Base-by-base conservation (phyloP, 2,797 vertebrate species). In the Gymnothorax reevesii region DNA sequence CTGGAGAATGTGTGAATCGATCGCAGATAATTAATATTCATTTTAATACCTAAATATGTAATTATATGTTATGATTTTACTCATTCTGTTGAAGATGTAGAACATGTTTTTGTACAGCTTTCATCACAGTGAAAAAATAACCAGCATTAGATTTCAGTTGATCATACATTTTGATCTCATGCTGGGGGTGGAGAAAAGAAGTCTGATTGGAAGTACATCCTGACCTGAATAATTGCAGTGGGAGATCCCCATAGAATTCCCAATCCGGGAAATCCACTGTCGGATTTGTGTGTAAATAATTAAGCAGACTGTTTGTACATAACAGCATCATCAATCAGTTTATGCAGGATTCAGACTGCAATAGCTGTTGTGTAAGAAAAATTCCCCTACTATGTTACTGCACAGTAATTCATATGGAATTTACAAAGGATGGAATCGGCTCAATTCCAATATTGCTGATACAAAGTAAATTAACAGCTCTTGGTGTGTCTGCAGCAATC, bases 221-320 rank as follows among this genome's bases (percentile, higher is more conserved):
- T 59, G 77, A 79, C 84, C 87, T 89, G 87, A 87, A 89, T 89
- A 84, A 89, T 42, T 27, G 86, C 88, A 59, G 25, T 89, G 89
- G 91, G 69, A 88, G 85, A 84, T 92, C 91, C 89, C 89, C 1
- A 2, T 88, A 89, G 91, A 91, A 88, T 20, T 90, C 92, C 92
- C 88, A 89, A 85, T 90, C 4, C 8, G 82, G 87, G 86, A 88
- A 88, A 88, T 82, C 7, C 83, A 91, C 49, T 90, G 91, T 91
- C 90, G 90, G 62, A 83, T 90, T 92, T 90, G 86, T 84, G 86
- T 90, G 92, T 93, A 92, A 88, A 93, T 93, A 92, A 88, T 85
- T 86, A 83, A 57, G 88, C 88, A 66, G 71, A 89, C 88, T 88
- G 88, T 91, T 89, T 89, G 88, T 89, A n/a, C 54, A 9, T 86